These are phyloP conservation scores for Lepeophtheirus nordmannii DNA, from an alignment of 2,888 invertebrate species.

Conservation along the genomic window DNA sequence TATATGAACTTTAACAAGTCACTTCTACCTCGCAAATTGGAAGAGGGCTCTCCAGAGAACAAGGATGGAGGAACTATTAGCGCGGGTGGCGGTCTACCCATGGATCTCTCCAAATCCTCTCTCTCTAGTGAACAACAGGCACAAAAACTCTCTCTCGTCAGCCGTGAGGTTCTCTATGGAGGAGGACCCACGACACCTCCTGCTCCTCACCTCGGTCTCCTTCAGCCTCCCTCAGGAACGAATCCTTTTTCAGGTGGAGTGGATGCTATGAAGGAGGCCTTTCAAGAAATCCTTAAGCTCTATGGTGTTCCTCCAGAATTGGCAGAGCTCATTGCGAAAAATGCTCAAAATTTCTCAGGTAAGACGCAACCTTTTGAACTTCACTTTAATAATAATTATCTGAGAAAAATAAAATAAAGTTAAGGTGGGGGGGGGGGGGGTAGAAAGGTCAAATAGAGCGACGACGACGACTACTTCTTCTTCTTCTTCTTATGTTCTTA, in stretches of 20 bases:
- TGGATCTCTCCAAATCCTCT: slow-evolving; percentile 25
- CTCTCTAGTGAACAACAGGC: no score
- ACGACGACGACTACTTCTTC: no score
- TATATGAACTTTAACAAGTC: neutral
- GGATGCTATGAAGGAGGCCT: slow-evolving; percentile 10
- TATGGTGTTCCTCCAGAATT: slow-evolving; percentile 13
- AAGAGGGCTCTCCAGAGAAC: neutral
- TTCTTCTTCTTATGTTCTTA: no score
- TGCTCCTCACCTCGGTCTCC: neutral
- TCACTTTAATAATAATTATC: no score
- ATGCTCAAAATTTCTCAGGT: slow-evolving; percentile 13
- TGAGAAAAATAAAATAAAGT: no score
- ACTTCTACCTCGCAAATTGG: neutral
- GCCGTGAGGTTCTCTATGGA: slow-evolving; percentile 11
- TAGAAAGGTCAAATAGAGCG: no score
- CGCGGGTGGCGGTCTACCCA: slow-evolving; percentile 20
- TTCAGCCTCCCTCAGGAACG: neutral
- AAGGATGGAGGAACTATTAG: neutral
- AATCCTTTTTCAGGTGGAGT: slow-evolving; percentile 11
- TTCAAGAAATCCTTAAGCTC: slow-evolving; percentile 16
- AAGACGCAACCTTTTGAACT: neutral
- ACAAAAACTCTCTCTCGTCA: neutral
- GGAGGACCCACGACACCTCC: slow-evolving; percentile 16
- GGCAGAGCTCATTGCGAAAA: slow-evolving; percentile 14
- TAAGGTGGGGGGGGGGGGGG: no score